Percentiles rank a stretch among this genome's conserved stretches.
Conservation (phyloP, 2,113 vertebrate genomes). For the Trichomycterus rosablanca region DNA sequence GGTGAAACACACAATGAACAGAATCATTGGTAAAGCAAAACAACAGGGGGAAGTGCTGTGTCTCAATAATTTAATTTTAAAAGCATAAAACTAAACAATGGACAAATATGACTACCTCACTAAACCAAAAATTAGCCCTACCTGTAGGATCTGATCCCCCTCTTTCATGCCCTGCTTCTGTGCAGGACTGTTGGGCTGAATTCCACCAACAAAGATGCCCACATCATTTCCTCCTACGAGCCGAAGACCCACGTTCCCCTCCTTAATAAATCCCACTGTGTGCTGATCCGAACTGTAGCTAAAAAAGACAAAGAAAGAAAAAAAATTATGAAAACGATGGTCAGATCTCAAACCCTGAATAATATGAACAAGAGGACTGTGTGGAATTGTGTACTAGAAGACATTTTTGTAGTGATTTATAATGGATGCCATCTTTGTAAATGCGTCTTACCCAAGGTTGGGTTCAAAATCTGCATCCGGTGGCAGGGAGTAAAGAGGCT, state of each 20-base stretch:
- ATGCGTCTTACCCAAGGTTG: constrained; percentile 55
- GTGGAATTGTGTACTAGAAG: too few species aligned
- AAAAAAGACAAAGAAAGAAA: constrained; percentile 1
- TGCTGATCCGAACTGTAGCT: constrained; percentile 78
- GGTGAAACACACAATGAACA: not conserved
- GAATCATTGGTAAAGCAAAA: not conserved
- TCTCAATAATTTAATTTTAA: not conserved
- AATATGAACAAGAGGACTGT: too few species aligned
- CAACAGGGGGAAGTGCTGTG: not conserved
- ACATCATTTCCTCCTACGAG: constrained; percentile 88
- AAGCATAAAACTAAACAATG: too few species aligned
- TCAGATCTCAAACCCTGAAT: too few species aligned
- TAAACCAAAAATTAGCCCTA: constrained; percentile 44
- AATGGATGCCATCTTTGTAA: not conserved
- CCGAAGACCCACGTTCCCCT: constrained; percentile 77
- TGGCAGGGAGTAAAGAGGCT: constrained; percentile 71
- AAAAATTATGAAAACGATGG: not conserved
- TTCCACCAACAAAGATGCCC: constrained; percentile 87
- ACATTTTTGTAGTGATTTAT: too few species aligned
- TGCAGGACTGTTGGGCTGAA: constrained; percentile 85
- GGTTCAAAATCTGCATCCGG: constrained; percentile 65
- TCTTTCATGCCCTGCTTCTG: constrained; percentile 77
- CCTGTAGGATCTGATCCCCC: constrained; percentile 94
- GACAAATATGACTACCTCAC: too few species aligned
- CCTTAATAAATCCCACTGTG: constrained; percentile 76